Percentiles rank a stretch among this genome's conserved stretches.
Conservation (phyloP, 2,797 vertebrate genomes). For the Epinephelus malabaricus region DNA sequence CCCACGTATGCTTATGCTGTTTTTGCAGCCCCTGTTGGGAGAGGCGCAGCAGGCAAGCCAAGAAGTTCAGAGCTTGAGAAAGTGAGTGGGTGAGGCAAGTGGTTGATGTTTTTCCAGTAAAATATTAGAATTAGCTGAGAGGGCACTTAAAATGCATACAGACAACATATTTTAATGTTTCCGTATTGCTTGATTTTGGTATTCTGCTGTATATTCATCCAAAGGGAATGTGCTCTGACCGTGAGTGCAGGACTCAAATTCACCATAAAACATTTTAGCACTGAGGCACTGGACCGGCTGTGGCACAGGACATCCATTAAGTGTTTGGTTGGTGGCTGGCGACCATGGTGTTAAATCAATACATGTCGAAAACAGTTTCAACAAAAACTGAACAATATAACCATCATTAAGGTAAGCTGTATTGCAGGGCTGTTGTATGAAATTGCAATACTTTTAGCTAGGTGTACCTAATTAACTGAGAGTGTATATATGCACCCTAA, state of each 20-base stretch:
- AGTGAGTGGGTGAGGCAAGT: conserved; percentile 58
- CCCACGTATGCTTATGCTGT: conserved; percentile 78
- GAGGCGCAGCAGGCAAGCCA: conserved; percentile 63
- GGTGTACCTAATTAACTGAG: too few relatives aligned
- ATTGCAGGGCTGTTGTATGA: too few relatives aligned
- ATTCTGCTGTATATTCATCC: conserved; percentile 9
- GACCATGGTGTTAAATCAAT: background rate
- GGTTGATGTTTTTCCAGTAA: conserved; percentile 44
- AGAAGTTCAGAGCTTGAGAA: conserved; percentile 69
- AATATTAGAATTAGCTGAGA: conserved; percentile 56
- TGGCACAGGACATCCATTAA: background rate
- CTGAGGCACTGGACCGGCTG: background rate
- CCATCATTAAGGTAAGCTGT: background rate
- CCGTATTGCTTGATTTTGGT: conserved; percentile 8
- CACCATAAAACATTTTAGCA: background rate
- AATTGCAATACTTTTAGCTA: too few relatives aligned
- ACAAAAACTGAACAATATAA: background rate
- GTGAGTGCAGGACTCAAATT: background rate
- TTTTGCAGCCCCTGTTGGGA: conserved; percentile 72
- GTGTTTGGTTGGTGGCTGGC: background rate
- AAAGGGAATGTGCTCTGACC: conserved; percentile 10
- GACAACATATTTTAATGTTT: conserved; percentile 31
- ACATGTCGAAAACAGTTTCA: too few relatives aligned
- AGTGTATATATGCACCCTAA: too few relatives aligned
- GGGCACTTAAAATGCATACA: conserved; percentile 40